phyloP scores from a whole-genome alignment of 2,797 vertebrate genomes.

The Serranus cabrilla region DNA sequence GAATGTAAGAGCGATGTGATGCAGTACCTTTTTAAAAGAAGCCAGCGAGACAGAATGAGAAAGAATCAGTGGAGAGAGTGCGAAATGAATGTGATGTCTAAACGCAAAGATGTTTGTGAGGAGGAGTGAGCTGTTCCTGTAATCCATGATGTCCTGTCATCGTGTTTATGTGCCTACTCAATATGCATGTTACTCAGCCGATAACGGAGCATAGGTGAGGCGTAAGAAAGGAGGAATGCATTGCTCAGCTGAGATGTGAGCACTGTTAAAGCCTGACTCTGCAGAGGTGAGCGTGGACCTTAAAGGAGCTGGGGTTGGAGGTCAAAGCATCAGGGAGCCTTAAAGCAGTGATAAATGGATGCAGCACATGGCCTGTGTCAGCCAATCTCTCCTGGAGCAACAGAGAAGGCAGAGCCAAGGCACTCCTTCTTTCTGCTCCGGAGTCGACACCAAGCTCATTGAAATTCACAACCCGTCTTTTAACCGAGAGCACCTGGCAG shows the following conservation, averaged over 20 bases:
- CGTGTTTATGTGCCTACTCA: slow-evolving; percentile 75
- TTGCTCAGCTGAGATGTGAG: slow-evolving; percentile 31
- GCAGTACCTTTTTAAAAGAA: slow-evolving; percentile 32
- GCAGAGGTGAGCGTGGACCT: slow-evolving; percentile 49
- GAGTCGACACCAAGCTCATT: slow-evolving; percentile 74
- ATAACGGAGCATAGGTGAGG: slow-evolving; percentile 64
- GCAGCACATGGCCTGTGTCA: slow-evolving; percentile 70
- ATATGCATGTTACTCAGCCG: slow-evolving; percentile 77
- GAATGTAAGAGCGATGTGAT: slow-evolving; percentile 26
- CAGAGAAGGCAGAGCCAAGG: slow-evolving; percentile 53
- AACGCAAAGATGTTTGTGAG: slow-evolving; percentile 72
- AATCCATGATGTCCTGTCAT: slow-evolving; percentile 77
- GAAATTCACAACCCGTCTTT: slow-evolving; percentile 76
- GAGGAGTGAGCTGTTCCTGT: slow-evolving; percentile 79
- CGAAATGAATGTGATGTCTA: slow-evolving; percentile 66
- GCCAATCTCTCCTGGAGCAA: slow-evolving; percentile 58
- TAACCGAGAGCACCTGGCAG: slow-evolving; percentile 75
- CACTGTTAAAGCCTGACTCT: slow-evolving; percentile 27
- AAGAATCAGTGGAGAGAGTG: slow-evolving; percentile 54
- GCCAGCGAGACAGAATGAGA: slow-evolving; percentile 42
- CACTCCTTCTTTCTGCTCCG: slow-evolving; percentile 62
- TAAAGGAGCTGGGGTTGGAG: slow-evolving; percentile 57
- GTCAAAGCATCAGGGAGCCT: slow-evolving; percentile 66
- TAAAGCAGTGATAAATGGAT: slow-evolving; percentile 72
- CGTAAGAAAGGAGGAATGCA: slow-evolving; percentile 49